Evolutionary conservation across 2,113 vertebrate species (phyloP).

Genomic region (Vulpes vulpes): DNA sequence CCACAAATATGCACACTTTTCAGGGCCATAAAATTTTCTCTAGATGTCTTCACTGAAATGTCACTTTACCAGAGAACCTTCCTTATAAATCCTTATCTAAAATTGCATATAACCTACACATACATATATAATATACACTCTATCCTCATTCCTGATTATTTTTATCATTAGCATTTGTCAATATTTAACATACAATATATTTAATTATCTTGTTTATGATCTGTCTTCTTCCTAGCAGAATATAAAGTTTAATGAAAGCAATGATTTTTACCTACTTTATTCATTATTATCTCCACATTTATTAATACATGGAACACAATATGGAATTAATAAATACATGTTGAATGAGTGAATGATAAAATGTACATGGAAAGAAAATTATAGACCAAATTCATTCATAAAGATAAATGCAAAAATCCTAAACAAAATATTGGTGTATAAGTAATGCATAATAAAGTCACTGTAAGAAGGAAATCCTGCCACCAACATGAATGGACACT

Average conservation of each 20-base stretch:
- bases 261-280: not conserved
- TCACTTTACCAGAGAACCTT: not conserved
- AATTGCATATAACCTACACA: not conserved
- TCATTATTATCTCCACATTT: not conserved
- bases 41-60: not conserved
- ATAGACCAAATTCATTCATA: not conserved
- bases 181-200: not conserved
- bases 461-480: not conserved
- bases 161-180: not conserved
- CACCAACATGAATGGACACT: not conserved
- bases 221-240: not conserved
- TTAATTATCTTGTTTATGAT: not conserved
- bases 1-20: not conserved
- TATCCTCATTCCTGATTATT: not conserved
- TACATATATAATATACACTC: not conserved
- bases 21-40: not conserved
- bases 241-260: not conserved
- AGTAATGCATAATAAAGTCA: not conserved
- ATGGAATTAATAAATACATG: not conserved
- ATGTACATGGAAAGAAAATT: not conserved
- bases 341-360: not conserved
- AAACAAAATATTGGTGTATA: not conserved
- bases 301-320: not conserved
- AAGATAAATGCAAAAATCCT: not conserved
- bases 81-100: not conserved